These are phyloP conservation scores for Bolinopsis microptera DNA, from an alignment of 37 sponge, comb jelly and placozoan genomes.

Conservation along the genomic window DNA sequence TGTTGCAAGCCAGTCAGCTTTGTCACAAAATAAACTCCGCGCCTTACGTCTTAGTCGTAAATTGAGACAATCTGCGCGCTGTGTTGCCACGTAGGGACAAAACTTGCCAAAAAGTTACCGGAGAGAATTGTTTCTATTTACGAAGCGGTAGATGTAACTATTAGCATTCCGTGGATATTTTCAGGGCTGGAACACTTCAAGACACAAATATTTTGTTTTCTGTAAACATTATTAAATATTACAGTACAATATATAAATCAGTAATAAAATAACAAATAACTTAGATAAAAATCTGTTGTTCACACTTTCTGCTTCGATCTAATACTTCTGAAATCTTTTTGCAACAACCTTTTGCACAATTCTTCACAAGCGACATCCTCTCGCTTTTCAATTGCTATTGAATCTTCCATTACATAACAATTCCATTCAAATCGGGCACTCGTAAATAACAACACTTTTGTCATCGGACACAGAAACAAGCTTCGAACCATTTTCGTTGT, in stretches of 20 bases:
- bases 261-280: neutral
- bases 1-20: too few relatives aligned
- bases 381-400: too few relatives aligned
- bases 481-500: constrained; percentile 76
- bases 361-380: too few relatives aligned
- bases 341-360: neutral
- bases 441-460: constrained; percentile 76
- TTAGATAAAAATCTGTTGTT: neutral
- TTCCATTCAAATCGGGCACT: constrained; percentile 72
- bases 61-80: neutral
- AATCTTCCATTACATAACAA: too few relatives aligned
- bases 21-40: neutral
- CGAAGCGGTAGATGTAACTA: too few relatives aligned
- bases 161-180: neutral
- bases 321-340: neutral
- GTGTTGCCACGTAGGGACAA: neutral
- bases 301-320: neutral
- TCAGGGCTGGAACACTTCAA: neutral
- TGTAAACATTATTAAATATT: neutral
- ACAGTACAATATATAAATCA: neutral
- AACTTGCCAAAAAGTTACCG: neutral
- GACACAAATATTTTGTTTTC: neutral
- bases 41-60: neutral
- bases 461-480: constrained; percentile 96
- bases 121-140: neutral